Percentiles rank a stretch among this genome's conserved stretches.
These are phyloP conservation scores for Corythornis cristatus DNA, from an alignment of 2,113 vertebrate species.

Conservation along the genomic window DNA sequence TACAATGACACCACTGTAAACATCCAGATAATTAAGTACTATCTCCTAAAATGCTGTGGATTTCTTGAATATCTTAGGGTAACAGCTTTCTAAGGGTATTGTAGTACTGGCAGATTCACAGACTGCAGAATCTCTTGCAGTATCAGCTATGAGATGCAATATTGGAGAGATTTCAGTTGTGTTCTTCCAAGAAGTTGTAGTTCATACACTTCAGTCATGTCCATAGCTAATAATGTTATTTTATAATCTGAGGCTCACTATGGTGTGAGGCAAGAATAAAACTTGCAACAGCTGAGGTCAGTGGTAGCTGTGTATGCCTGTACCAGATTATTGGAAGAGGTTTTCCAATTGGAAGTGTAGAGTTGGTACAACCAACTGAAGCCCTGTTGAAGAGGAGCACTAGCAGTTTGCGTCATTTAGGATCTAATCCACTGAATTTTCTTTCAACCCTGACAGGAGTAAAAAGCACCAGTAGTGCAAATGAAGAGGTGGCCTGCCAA, in stretches of 20 bases:
- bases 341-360: background rate
- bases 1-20: background rate
- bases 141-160: background rate
- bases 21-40: background rate
- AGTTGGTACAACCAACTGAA: background rate
- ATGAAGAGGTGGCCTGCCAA: background rate
- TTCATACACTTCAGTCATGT: background rate
- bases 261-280: background rate
- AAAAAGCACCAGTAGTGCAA: background rate
- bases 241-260: background rate
- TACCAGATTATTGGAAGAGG: background rate
- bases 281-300: background rate
- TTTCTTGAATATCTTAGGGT: background rate
- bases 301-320: background rate
- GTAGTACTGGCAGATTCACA: background rate
- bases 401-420: background rate
- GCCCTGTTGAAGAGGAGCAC: background rate
- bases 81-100: background rate
- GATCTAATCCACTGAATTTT: background rate
- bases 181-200: background rate
- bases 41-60: background rate
- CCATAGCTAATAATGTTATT: background rate
- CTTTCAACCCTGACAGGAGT: background rate
- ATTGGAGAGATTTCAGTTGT: background rate
- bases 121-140: background rate